Conservation (phyloP, 92 coral and sea anemone species). For the Phenganax marumi region DNA sequence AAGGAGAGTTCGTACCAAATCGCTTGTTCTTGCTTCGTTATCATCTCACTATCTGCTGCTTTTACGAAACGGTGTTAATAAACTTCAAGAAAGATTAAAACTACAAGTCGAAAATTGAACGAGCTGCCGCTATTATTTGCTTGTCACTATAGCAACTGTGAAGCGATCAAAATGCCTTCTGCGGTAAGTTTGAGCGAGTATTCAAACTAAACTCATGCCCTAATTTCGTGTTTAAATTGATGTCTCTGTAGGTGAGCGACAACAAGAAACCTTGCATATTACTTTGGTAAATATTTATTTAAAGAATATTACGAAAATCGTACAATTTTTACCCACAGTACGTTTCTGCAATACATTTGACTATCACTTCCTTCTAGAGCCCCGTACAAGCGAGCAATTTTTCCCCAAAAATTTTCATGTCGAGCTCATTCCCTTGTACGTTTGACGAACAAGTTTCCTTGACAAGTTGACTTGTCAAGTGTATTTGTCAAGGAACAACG, state of each 20-base stretch:
- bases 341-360: too few relatives aligned
- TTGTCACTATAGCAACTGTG: slow-evolving; percentile 4
- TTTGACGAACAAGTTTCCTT: too few relatives aligned
- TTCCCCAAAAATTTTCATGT: too few relatives aligned
- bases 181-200: slow-evolving; percentile 11
- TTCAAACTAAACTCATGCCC: background rate
- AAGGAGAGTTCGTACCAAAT: too few relatives aligned
- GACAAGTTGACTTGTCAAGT: background rate
- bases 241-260: slow-evolving; percentile 3
- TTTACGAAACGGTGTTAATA: background rate
- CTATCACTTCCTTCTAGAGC: too few relatives aligned
- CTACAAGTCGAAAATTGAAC: background rate
- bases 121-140: background rate
- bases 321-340: too few relatives aligned
- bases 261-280: slow-evolving; percentile 23
- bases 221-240: background rate
- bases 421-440: too few relatives aligned
- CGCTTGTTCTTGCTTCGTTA: too few relatives aligned
- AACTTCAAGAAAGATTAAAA: background rate
- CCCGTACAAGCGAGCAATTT: too few relatives aligned
- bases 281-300: slow-evolving; percentile 31
- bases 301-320: too few relatives aligned
- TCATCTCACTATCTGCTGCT: too few relatives aligned
- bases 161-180: slow-evolving; percentile 22
- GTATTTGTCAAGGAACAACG: too few relatives aligned